A percentile compares a stretch with the other conserved stretches of the same genome.
These are phyloP conservation scores for Formicarius rufipectus DNA, from an alignment of 2,113 vertebrate species.

Conservation along the genomic window DNA sequence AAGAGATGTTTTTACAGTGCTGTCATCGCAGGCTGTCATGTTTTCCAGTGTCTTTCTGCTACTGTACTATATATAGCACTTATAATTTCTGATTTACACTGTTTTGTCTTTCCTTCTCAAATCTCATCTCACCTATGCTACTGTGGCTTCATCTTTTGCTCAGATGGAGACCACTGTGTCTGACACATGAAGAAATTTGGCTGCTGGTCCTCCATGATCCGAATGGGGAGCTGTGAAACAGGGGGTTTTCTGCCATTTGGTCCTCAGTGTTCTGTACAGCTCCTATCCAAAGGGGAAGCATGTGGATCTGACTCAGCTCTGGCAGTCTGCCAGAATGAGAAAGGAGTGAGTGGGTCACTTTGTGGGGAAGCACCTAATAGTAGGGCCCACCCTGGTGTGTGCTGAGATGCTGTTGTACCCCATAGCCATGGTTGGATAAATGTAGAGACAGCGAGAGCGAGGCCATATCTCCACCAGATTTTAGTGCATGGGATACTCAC, in stretches of 20 bases:
- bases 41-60: neutral
- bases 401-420: neutral
- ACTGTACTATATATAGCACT: neutral
- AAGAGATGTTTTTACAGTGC: neutral
- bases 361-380: neutral
- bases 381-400: neutral
- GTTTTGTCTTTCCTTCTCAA: neutral
- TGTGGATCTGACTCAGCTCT: accelerated
- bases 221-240: neutral
- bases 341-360: neutral
- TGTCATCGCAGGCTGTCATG: neutral
- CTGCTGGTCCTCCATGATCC: neutral
- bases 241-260: neutral
- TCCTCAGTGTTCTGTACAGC: neutral
- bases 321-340: neutral
- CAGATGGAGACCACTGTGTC: neutral
- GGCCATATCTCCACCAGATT: neutral
- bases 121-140: neutral
- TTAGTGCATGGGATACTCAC: neutral
- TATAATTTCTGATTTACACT: neutral
- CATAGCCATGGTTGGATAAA: neutral
- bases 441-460: neutral
- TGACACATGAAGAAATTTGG: neutral
- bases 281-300: neutral
- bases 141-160: neutral